Conservation (phyloP, 2,113 vertebrate genomes). For the Rhinopomastus cyanomelas region DNA sequence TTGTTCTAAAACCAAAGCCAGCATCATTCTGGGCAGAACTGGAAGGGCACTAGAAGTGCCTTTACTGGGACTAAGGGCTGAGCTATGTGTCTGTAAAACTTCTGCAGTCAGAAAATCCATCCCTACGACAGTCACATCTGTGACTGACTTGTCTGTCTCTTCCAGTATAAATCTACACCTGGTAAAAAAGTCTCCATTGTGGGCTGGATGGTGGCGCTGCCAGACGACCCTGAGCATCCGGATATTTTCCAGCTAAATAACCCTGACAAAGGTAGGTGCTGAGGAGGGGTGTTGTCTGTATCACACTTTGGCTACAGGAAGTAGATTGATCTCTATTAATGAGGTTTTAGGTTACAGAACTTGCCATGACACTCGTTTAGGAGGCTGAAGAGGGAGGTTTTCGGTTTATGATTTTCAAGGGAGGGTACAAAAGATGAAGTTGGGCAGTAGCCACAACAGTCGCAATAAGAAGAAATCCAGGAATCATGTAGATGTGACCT, state of each 20-base stretch:
- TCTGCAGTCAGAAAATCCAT: background rate
- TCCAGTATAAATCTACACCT: constrained; percentile 90
- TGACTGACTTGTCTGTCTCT: constrained; percentile 11
- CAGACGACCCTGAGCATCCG: constrained; percentile 90
- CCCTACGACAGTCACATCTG: background rate
- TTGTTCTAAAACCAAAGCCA: background rate
- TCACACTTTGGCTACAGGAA: background rate
- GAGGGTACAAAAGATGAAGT: background rate
- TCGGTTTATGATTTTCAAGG: background rate
- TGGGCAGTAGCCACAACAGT: background rate
- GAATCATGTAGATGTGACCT: background rate
- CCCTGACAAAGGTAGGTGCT: constrained; percentile 88
- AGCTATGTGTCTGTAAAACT: background rate
- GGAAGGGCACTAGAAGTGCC: background rate
- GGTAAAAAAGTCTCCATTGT: constrained; percentile 91
- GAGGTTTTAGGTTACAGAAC: background rate
- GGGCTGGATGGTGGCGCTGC: constrained; percentile 93
- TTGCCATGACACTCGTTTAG: background rate
- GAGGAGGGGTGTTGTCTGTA: background rate
- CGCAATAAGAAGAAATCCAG: background rate
- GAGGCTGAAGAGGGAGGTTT: background rate
- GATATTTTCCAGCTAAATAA: constrained; percentile 96
- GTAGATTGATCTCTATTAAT: background rate
- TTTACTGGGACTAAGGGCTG: background rate
- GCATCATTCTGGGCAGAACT: background rate